Evolutionary conservation across 2,113 vertebrate species (phyloP).

Genomic region (Salvelinus fontinalis): DNA sequence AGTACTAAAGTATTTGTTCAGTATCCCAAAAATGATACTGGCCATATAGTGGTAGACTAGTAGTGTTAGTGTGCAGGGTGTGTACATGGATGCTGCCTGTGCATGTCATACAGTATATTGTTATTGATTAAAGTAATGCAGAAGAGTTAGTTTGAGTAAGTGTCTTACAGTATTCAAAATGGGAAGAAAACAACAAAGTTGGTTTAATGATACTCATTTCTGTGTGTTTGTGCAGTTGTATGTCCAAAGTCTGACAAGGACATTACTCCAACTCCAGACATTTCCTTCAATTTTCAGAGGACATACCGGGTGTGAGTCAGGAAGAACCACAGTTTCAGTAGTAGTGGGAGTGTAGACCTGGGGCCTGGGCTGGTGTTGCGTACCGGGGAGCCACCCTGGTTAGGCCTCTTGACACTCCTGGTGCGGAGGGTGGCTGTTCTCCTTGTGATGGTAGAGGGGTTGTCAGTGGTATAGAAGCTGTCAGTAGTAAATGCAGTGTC

Average conservation of each 20-base stretch:
- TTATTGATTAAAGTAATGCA: conserved; percentile 61
- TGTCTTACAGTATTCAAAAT: not conserved
- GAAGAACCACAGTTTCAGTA: conserved; percentile 20
- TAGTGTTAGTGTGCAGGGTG: conserved; percentile 10
- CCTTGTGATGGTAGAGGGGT: conserved; percentile 46
- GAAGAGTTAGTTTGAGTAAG: conserved; percentile 8
- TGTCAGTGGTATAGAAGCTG: conserved; percentile 11
- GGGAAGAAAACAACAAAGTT: not conserved
- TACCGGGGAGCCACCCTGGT: conserved; percentile 28
- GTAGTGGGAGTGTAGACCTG: conserved; percentile 6
- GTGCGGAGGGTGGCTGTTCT: conserved; percentile 71
- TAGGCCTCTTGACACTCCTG: conserved; percentile 70
- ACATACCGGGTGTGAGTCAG: conserved; percentile 28
- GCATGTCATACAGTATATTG: conserved; percentile 5
- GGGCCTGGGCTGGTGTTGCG: conserved; percentile 22
- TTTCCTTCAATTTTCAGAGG: conserved; percentile 9
- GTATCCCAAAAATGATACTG: not conserved
- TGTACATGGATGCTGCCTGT: conserved; percentile 34
- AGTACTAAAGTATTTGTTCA: not conserved
- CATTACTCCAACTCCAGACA: conserved; percentile 7
- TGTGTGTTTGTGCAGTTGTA: not conserved
- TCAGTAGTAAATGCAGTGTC: conserved; percentile 5
- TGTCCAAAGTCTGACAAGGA: too few species aligned
- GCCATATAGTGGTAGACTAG: not conserved
- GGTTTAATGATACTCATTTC: not conserved